These are phyloP conservation scores for Porites australiensis DNA, from an alignment of 64 coral and sea anemone species.

Conservation along the genomic window DNA sequence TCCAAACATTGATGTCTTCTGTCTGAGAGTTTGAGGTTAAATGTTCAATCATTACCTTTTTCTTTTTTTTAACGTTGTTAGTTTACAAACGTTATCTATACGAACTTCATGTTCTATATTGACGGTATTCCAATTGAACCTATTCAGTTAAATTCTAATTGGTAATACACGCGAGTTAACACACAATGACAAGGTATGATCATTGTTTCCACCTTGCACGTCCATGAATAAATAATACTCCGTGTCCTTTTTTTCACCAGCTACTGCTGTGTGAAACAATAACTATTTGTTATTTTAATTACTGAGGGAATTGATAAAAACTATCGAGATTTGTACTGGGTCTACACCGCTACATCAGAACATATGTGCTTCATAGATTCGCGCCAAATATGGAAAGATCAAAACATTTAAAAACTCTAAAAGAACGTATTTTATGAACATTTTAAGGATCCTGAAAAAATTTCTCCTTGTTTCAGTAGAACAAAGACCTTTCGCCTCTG, in stretches of 20 bases:
- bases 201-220: not conserved
- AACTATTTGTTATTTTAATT: conserved; percentile 33
- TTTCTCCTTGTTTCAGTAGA: not conserved
- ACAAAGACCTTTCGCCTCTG: not conserved
- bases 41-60: not conserved
- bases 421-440: not conserved
- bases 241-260: conserved; percentile 6
- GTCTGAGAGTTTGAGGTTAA: not conserved
- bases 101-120: not conserved
- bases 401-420: not conserved
- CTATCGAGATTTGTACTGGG: not conserved
- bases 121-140: not conserved
- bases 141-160: conserved; percentile 37
- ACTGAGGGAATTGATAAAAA: not conserved
- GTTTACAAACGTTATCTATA: not conserved
- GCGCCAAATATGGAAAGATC: conserved; percentile 20
- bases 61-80: not conserved
- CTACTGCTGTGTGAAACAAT: not conserved
- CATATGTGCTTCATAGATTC: conserved; percentile 46
- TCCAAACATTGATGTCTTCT: conserved; percentile 3
- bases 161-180: conserved; percentile 26
- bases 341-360: not conserved
- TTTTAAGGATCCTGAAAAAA: not conserved
- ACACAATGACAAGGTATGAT: not conserved
- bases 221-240: conserved; percentile 39